Percentiles rank a stretch among this genome's conserved stretches.
phyloP scores from a whole-genome alignment of 2,797 vertebrate genomes.

The Lycodopsis pacificus region DNA sequence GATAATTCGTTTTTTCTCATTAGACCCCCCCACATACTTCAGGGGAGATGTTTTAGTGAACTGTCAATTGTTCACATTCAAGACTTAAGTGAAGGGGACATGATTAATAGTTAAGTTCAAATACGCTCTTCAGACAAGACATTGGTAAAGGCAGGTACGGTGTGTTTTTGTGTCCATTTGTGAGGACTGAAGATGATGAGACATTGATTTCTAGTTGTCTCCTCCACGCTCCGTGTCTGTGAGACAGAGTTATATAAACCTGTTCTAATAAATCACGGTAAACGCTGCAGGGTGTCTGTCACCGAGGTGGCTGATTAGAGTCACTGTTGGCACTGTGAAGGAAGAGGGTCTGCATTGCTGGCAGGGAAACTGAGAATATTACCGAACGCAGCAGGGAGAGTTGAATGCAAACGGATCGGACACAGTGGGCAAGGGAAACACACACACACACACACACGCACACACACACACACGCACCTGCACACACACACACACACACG shows the following conservation, averaged over 20 bases:
- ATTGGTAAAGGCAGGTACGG: background rate
- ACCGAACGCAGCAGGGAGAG: conserved; percentile 54
- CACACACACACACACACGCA: conserved; percentile 18
- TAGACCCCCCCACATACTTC: background rate
- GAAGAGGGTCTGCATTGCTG: conserved; percentile 31
- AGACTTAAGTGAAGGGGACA: background rate
- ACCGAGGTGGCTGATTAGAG: conserved; percentile 55
- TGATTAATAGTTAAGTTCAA: conserved; percentile 1
- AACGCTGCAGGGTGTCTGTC: conserved; percentile 46
- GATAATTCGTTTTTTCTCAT: background rate
- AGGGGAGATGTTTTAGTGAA: background rate
- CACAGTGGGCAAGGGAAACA: conserved; percentile 36
- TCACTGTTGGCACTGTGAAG: conserved; percentile 30
- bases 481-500: conserved; percentile 16
- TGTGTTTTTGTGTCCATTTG: conserved; percentile 8
- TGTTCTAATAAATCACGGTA: conserved; percentile 46
- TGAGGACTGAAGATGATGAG: conserved; percentile 13
- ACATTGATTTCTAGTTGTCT: conserved; percentile 35
- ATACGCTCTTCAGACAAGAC: background rate
- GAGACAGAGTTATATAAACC: conserved; percentile 48
- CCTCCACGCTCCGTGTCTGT: conserved; percentile 15
- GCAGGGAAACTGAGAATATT: conserved; percentile 53
- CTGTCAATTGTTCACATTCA: background rate
- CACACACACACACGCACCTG: conserved; percentile 5
- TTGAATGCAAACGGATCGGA: conserved; percentile 38